Evolutionary conservation across 2,888 invertebrate genomes (phyloP).

Genomic region (Phortica okadai): DNA sequence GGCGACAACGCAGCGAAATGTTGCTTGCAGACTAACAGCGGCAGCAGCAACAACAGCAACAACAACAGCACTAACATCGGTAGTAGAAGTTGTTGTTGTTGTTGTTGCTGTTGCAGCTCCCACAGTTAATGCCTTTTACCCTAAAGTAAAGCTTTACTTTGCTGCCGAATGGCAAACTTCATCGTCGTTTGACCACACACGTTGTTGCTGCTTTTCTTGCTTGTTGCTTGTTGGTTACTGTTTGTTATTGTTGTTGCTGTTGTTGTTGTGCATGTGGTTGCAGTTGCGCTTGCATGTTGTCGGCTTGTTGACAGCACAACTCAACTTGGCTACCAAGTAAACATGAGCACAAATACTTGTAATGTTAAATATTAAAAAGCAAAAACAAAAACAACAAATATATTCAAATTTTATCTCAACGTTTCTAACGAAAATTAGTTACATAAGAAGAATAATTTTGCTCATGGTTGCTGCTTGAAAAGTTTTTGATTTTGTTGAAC

Average conservation of each 20-base stretch:
- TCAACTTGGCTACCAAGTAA: neutral
- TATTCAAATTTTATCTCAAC: neutral
- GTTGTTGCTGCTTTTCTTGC: constrained; percentile 39
- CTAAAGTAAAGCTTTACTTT: neutral
- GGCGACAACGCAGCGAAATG: constrained; percentile 66
- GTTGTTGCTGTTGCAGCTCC: constrained; percentile 14
- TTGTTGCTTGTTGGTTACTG: neutral
- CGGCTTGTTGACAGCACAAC: constrained; percentile 32
- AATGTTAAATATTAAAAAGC: neutral
- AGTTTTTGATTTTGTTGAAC: too few relatives aligned
- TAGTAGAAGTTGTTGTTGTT: constrained; percentile 42
- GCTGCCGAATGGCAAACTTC: neutral
- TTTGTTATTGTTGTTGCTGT: constrained; percentile 13
- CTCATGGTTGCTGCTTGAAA: too few relatives aligned
- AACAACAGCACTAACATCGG: constrained; percentile 22
- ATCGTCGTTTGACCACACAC: constrained; percentile 54
- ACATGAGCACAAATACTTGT: neutral
- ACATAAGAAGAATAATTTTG: too few relatives aligned
- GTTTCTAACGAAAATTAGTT: too few relatives aligned
- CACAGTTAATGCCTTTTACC: constrained; percentile 8
- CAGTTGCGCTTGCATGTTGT: constrained; percentile 47
- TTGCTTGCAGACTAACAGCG: constrained; percentile 45
- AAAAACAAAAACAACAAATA: neutral
- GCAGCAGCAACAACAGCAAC: constrained; percentile 51
- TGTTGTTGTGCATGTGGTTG: constrained; percentile 40